Percentiles rank a stretch among this genome's conserved stretches.
phyloP scores from a whole-genome alignment of 1,140 invertebrate genomes.

The Delia radicum region DNA sequence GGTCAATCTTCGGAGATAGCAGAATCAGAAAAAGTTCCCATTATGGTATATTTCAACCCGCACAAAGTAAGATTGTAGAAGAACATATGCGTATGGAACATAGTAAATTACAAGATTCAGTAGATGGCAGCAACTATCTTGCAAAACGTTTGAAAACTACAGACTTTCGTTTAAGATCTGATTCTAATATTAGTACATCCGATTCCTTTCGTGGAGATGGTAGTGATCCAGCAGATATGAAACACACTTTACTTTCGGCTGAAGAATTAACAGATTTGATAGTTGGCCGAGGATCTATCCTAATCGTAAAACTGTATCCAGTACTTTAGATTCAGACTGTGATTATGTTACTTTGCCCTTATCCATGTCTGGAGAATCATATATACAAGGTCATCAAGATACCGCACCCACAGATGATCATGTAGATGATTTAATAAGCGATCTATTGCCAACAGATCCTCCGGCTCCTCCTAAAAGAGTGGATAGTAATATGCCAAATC shows the following conservation, averaged over 20 bases:
- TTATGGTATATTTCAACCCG: conserved; percentile 59
- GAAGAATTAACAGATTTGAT: conserved; percentile 80
- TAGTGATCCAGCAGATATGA: conserved; percentile 76
- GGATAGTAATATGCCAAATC: conserved; percentile 57
- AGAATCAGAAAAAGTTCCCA: conserved; percentile 57
- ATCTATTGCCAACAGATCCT: conserved; percentile 57
- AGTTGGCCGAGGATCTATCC: conserved; percentile 76
- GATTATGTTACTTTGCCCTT: conserved; percentile 84
- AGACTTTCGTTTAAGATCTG: conserved; percentile 65
- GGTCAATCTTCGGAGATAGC: conserved; percentile 53
- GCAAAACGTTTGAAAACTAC: conserved; percentile 19
- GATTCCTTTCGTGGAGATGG: conserved; percentile 82
- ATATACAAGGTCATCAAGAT: conserved; percentile 59
- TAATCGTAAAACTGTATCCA: conserved; percentile 75
- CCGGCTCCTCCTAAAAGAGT: conserved; percentile 66
- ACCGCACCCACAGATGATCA: conserved; percentile 58
- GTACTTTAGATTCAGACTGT: conserved; percentile 81
- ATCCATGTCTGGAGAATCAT: conserved; percentile 62
- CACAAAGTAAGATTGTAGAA: conserved; percentile 33
- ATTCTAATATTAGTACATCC: conserved; percentile 72
- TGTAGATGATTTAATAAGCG: conserved; percentile 40
- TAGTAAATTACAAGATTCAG: conserved; percentile 28
- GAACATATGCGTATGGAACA: conserved; percentile 26
- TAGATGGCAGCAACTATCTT: conserved; percentile 30
- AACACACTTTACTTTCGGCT: conserved; percentile 72